Percentiles rank a stretch among this genome's conserved stretches.
phyloP scores from a whole-genome alignment of 2,113 vertebrate genomes.

The Notarius quadriscutis region DNA sequence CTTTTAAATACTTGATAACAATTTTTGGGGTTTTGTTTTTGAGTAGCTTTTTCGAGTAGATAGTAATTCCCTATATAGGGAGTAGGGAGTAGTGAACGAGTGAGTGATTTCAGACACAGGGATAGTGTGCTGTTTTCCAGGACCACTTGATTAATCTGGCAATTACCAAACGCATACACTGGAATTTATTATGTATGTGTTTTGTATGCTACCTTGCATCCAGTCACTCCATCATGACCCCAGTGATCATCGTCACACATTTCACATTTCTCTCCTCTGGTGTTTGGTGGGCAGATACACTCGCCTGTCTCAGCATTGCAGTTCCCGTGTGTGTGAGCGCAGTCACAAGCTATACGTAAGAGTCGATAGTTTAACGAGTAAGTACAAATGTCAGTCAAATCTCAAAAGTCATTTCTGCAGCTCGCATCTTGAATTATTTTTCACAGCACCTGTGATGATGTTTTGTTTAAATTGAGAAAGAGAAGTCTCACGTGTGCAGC shows the following conservation, averaged over 20 bases:
- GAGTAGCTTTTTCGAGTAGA: no score
- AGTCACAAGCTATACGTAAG: conserved; percentile 80
- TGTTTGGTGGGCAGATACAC: conserved; percentile 87
- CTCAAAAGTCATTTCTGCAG: background rate
- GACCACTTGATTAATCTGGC: background rate
- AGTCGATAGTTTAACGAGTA: conserved; percentile 8
- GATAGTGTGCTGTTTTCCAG: background rate
- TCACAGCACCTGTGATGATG: background rate
- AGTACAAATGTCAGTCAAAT: background rate
- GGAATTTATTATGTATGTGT: background rate
- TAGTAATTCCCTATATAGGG: no score
- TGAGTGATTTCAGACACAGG: no score
- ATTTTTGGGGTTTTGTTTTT: no score
- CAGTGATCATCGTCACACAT: conserved; percentile 80
- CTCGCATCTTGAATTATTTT: background rate
- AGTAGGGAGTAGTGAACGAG: no score
- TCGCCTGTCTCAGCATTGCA: conserved; percentile 79
- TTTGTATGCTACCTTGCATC: conserved; percentile 81
- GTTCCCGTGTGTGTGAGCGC: conserved; percentile 84
- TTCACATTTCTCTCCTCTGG: conserved; percentile 78
- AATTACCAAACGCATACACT: background rate
- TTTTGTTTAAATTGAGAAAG: background rate
- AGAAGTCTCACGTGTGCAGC: conserved; percentile 80
- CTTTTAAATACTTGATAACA: no score
- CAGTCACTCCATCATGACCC: conserved; percentile 75